A percentile compares a stretch with the other conserved stretches of the same genome.
Conservation (phyloP, 2,113 vertebrate genomes). For the Shinisaurus crocodilurus region DNA sequence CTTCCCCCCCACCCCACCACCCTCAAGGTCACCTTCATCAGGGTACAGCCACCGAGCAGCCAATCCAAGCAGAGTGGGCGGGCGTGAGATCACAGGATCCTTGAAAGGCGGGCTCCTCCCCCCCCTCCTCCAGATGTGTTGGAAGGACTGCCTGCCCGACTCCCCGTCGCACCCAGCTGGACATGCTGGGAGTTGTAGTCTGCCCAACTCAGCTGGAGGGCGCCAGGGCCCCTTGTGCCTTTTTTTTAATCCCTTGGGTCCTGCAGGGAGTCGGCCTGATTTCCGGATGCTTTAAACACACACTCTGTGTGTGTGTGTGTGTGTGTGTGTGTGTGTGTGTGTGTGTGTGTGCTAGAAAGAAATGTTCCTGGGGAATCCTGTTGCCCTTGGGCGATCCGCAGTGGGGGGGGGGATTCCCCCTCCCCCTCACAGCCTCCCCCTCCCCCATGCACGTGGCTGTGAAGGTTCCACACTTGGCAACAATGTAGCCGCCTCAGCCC, state of each 20-base stretch:
- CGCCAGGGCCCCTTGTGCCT: too few species aligned
- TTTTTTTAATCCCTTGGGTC: neutral
- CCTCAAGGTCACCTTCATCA: conserved; percentile 27
- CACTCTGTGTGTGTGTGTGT: too few species aligned
- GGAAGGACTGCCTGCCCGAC: neutral
- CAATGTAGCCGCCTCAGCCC: neutral
- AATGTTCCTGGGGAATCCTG: neutral
- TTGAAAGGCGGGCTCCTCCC: too few species aligned
- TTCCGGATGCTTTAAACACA: neutral
- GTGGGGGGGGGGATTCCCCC: neutral
- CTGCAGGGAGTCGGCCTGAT: too few species aligned
- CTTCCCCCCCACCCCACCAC: neutral
- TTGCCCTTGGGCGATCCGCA: neutral
- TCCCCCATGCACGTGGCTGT: neutral
- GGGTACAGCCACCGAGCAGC: neutral
- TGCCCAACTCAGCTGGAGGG: too few species aligned
- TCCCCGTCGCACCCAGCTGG: neutral
- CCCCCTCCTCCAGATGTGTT: neutral
- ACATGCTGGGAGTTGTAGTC: too few species aligned
- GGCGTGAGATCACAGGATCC: neutral
- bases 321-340: too few species aligned
- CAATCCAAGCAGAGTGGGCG: neutral
- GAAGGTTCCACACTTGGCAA: neutral
- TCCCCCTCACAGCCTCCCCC: too few species aligned
- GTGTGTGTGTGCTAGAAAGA: neutral